These are phyloP conservation scores for Nycticebus coucang DNA, from an alignment of 2,113 vertebrate genomes.

Conservation along the genomic window DNA sequence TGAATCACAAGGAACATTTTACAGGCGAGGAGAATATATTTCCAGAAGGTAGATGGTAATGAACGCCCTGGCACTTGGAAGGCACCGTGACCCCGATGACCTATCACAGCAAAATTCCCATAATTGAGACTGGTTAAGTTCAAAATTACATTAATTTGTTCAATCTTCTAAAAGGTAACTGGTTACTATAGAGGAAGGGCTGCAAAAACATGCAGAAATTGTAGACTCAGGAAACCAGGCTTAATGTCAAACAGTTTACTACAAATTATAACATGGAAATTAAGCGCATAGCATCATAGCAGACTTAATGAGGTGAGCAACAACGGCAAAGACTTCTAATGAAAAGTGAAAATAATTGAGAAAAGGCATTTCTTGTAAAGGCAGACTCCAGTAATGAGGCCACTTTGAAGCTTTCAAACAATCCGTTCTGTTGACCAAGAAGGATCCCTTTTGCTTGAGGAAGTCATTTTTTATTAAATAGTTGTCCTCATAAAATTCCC, in stretches of 20 bases:
- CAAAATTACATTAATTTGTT: slow-evolving; percentile 12
- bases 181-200: not conserved
- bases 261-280: slow-evolving; percentile 64
- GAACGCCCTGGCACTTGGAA: not conserved
- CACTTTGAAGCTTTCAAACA: slow-evolving; percentile 66
- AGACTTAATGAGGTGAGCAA: slow-evolving; percentile 71
- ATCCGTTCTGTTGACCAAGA: slow-evolving; percentile 55
- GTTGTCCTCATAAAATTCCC: slow-evolving; percentile 70
- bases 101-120: not conserved
- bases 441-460: slow-evolving; percentile 46
- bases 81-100: not conserved
- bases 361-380: slow-evolving; percentile 69
- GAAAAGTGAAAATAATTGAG: slow-evolving; percentile 78
- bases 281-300: slow-evolving; percentile 56
- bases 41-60: slow-evolving; percentile 23
- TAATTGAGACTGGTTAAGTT: not conserved
- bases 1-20: not conserved
- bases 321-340: slow-evolving; percentile 69
- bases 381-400: slow-evolving; percentile 56
- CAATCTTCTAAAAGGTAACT: not conserved
- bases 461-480: slow-evolving; percentile 62
- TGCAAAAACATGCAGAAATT: not conserved
- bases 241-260: slow-evolving; percentile 57
- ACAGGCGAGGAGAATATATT: not conserved
- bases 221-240: slow-evolving; percentile 3